Conservation (phyloP, 2,113 vertebrate species). For the Phoenicopterus ruber region DNA sequence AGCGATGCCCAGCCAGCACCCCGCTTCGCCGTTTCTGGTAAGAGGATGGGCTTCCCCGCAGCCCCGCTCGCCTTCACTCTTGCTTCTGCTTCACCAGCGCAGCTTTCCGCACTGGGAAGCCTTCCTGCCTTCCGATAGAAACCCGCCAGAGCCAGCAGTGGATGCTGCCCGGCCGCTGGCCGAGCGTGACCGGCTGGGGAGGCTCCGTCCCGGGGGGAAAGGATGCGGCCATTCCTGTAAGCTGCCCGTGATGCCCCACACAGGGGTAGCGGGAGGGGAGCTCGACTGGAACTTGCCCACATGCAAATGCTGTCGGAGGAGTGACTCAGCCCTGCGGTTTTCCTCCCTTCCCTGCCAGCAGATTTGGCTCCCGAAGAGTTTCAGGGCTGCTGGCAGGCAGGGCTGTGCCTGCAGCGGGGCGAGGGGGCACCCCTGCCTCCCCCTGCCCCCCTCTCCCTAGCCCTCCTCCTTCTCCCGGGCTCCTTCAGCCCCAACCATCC, state of each 20-base stretch:
- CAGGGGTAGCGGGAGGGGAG: not conserved
- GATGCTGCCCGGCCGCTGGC: not conserved
- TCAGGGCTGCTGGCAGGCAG: not conserved
- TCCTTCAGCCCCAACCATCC: not conserved
- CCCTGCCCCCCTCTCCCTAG: not conserved
- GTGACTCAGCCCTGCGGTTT: conserved; percentile 51
- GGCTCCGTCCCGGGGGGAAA: not conserved
- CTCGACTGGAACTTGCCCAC: not conserved
- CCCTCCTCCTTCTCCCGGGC: not conserved
- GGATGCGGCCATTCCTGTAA: conserved; percentile 18
- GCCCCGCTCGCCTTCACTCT: not conserved
- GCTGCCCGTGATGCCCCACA: not conserved
- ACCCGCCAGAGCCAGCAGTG: not conserved
- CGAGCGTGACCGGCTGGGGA: accelerated
- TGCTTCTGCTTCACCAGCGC: not conserved
- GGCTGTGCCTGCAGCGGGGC: accelerated
- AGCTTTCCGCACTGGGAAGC: not conserved
- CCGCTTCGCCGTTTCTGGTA: not conserved
- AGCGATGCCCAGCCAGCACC: accelerated
- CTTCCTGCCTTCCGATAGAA: not conserved
- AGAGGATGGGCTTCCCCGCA: not conserved
- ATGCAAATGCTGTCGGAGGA: not conserved
- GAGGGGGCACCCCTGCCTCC: not conserved
- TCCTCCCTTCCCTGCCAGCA: conserved; percentile 6
- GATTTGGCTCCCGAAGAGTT: not conserved